These are phyloP conservation scores for Mormyrops boulengeri DNA, from an alignment of 2,797 vertebrate species.

Conservation along the genomic window DNA sequence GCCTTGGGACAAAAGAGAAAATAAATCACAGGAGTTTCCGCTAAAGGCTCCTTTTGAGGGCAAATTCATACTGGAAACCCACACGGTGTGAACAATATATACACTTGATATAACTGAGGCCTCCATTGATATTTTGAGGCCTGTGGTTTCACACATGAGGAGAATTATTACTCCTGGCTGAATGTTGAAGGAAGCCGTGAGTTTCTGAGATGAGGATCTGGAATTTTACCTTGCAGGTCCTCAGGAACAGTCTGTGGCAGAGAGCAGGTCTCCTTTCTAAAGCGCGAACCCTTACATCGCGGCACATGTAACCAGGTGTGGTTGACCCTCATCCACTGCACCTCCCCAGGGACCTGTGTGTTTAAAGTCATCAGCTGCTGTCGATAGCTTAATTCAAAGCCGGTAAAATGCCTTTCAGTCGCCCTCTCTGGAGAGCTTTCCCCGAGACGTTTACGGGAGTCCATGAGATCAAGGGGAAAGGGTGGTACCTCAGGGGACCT, in stretches of 20 bases:
- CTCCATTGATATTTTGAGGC: background rate
- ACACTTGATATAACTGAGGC: background rate
- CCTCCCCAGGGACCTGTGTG: background rate
- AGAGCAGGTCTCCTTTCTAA: background rate
- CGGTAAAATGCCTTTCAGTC: slow-evolving; percentile 29
- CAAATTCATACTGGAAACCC: background rate
- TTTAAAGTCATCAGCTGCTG: background rate
- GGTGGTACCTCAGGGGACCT: background rate
- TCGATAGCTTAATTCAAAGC: slow-evolving; percentile 30
- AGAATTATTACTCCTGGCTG: background rate
- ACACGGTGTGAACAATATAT: background rate
- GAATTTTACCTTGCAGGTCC: background rate
- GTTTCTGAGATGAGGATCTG: background rate
- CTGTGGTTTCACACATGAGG: background rate
- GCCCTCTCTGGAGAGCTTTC: background rate
- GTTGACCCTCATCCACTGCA: background rate
- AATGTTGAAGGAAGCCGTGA: background rate
- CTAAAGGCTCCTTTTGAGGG: background rate
- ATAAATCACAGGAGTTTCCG: background rate
- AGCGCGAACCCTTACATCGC: background rate
- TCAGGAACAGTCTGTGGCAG: background rate
- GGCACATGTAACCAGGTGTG: background rate
- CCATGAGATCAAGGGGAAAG: background rate
- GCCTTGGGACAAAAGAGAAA: background rate
- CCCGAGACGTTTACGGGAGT: slow-evolving; percentile 15